phyloP scores from a whole-genome alignment of 2,113 vertebrate genomes.

The Camarhynchus parvulus region DNA sequence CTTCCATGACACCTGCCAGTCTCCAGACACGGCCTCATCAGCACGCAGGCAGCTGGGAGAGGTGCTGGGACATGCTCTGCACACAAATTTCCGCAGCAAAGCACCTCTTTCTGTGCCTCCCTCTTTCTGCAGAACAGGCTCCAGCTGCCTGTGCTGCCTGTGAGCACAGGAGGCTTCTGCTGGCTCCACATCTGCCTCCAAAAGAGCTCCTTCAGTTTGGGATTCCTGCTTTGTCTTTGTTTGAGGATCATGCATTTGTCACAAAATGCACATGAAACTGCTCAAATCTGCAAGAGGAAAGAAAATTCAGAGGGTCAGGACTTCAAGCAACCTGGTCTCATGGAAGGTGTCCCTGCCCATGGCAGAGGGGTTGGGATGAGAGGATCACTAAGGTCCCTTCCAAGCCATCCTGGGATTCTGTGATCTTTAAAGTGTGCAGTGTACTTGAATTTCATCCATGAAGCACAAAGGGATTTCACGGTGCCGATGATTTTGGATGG shows the following conservation, averaged over 20 bases:
- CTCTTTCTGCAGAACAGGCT: neutral
- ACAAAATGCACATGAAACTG: rapidly evolving
- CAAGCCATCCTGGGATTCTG: neutral
- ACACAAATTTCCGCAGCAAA: neutral
- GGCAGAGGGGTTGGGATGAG: neutral
- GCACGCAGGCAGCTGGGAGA: neutral
- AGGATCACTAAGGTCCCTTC: neutral
- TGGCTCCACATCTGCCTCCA: neutral
- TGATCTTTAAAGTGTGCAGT: neutral
- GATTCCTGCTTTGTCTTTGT: neutral
- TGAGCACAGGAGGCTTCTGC: neutral
- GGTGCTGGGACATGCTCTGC: neutral
- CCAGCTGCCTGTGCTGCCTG: neutral
- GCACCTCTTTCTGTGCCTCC: neutral
- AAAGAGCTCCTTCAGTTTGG: neutral
- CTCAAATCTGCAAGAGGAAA: neutral
- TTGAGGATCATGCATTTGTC: neutral
- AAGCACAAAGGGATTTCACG: neutral
- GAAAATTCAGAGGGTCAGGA: neutral
- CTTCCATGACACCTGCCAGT: neutral
- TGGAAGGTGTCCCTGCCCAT: neutral
- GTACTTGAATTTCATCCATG: neutral
- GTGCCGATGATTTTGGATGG: neutral
- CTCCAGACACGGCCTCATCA: neutral
- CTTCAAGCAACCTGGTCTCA: rapidly evolving